phyloP scores from a whole-genome alignment of 2,113 vertebrate species.

The Lynx canadensis region DNA sequence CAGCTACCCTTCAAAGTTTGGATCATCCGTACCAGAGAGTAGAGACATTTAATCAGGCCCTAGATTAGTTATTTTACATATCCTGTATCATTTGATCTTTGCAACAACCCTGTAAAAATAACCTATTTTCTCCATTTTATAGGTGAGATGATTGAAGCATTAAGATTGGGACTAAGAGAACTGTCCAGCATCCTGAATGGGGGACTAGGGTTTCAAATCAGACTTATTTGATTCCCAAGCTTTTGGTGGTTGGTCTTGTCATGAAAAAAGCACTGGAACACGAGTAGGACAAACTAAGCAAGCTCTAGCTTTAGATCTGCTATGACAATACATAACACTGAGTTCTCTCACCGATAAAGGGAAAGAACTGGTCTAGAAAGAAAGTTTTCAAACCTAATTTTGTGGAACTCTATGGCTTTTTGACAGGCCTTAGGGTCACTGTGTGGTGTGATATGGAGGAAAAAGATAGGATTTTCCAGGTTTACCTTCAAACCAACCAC shows the following conservation, averaged over 20 bases:
- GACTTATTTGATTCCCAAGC: neutral
- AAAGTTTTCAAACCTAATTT: neutral
- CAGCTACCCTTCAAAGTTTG: neutral
- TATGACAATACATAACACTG: neutral
- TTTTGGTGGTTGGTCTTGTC: neutral
- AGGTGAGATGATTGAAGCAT: neutral
- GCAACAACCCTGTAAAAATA: neutral
- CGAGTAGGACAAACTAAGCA: neutral
- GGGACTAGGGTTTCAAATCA: neutral
- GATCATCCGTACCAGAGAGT: neutral
- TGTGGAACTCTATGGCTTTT: neutral
- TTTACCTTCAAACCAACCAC: neutral
- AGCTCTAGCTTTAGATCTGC: neutral
- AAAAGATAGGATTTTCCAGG: neutral
- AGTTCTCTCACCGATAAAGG: neutral
- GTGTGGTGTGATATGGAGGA: neutral
- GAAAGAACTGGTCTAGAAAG: neutral
- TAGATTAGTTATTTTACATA: neutral
- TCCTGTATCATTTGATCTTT: neutral
- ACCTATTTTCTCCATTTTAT: constrained; percentile 14
- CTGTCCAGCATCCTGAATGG: neutral
- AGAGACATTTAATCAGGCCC: neutral
- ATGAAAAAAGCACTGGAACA: neutral
- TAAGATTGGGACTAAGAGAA: neutral
- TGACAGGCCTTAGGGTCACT: neutral